Base-by-base conservation (phyloP, 2,797 vertebrate genomes). In the Acridotheres tristis region DNA sequence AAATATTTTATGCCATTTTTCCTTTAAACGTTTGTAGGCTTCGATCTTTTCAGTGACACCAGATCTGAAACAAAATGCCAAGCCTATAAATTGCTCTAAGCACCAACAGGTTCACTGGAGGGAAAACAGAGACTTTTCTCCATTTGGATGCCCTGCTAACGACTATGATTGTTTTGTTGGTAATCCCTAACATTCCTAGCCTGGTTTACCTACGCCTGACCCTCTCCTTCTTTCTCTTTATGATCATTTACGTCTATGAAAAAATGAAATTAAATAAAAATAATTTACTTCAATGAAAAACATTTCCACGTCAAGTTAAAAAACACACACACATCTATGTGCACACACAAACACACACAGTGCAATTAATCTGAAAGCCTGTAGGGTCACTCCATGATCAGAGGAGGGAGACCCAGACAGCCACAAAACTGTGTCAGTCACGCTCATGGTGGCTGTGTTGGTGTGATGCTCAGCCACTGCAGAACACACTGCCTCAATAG, bases 1-100 rank as follows among this genome's bases (percentile, higher is more conserved):
- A 91, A 91, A 67, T 78, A 34, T 55, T 96, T 95, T 86, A 59
- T 57, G 36, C 27, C 36, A 19, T 89, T 83, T 89, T 94, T 89
- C 9, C 4, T 75, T 91, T 76, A 63, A 61, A 75, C 1, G 3
- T 48, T 75, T 71, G 62, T 63, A 75, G 65, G 58, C 71, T 57
- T 65, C 34, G 7, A 57, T 79, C 25, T 78, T 94, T 87, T 38
- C 27, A 36, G 40, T 7, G 4, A 34, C 13, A 47, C 36, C 61
- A 80, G 47, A 81, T 73, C 42, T 48, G 43, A 92, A 93, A 69
- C 57, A 57, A 85, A 76, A 87, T 69, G 27, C 48, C 2, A 2
- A 82, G 26, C 51, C 34, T 77, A 34, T 62, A 34, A 71, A 87
- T 68, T 53, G 7, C 29, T 53, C 51, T 68, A 32, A 55, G 20